Base-by-base conservation (phyloP, 2,113 vertebrate species). In the Pantherophis guttatus region DNA sequence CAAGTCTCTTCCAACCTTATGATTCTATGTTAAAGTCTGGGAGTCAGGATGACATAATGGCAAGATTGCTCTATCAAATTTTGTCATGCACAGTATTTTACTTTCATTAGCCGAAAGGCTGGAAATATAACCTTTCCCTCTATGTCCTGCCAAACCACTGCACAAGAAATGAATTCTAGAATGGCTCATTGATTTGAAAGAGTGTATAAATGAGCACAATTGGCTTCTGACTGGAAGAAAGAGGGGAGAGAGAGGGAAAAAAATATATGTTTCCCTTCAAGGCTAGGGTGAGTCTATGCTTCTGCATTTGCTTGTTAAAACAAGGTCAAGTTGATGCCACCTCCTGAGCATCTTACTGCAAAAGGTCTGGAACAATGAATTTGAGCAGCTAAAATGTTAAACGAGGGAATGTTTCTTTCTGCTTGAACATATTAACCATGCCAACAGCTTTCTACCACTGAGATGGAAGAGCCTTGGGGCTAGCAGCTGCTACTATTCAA, bases 381-480 rank as follows among this genome's bases (percentile, higher is more conserved):
- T 0, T 3, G 81, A 86, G 52, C 26, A 89, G 50, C 87, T 57
- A 39, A 94, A 3, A 17, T 75, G 90, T 88, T 91, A 88, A 90
- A 92, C 39, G 94, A 93, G 44, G 91, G 95, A 24, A 53, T 48
- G 62, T 91, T 92, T 62, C 13, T 89, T 95, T 95, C 93, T 92
- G 54, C 48, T 92, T 92, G 75, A 0, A 93, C n/a, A 54, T 39
- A n/a, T 62, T 90, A 17, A 86, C 44, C 12, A 8, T 52, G 12
- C 55, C 29, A 26, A 7, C 26, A 85, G 53, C 15, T 3, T 21
- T 85, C 53, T 48, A 86, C 39, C 19, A 33, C 29, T 93, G n/a
- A 86, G 26, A 39, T 44, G 88, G 87, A 48, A 50, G 26, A 85
- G 54, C 13, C 5, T 0, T 7, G n/a, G 81, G 94, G n/a, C 57